These are phyloP conservation scores for Aviceda subcristata DNA, from an alignment of 2,113 vertebrate genomes.

Conservation along the genomic window DNA sequence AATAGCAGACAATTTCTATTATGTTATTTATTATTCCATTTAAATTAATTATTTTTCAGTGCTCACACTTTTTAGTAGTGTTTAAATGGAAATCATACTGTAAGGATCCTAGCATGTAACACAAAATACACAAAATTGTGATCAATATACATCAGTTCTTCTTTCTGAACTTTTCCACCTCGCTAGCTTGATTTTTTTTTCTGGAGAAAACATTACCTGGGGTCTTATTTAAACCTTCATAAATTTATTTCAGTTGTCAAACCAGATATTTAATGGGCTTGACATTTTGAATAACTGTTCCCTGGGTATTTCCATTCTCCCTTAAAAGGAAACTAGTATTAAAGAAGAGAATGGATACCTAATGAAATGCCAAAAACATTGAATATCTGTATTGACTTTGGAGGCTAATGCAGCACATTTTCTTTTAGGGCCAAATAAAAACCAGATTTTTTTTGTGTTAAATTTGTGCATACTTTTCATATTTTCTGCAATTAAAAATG, in stretches of 20 bases:
- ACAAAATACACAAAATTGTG: background rate
- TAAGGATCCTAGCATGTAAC: background rate
- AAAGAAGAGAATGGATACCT: background rate
- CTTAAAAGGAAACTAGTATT: background rate
- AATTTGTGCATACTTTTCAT: background rate
- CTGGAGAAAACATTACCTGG: background rate
- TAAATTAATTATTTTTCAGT: background rate
- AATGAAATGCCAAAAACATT: slow-evolving; percentile 10
- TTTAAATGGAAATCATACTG: background rate
- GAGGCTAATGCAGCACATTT: background rate
- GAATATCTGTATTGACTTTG: background rate
- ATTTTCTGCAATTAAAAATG: background rate
- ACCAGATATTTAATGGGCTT: background rate
- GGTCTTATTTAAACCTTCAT: background rate
- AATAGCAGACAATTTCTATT: background rate
- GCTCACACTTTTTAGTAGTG: background rate
- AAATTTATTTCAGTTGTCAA: background rate
- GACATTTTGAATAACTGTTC: slow-evolving; percentile 31
- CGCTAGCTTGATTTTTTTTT: background rate
- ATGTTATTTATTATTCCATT: background rate
- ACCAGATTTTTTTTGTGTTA: background rate
- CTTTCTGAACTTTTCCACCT: background rate
- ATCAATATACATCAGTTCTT: background rate
- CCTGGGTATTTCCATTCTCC: background rate
- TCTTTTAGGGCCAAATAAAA: background rate